Conservation (phyloP, 2,888 invertebrate genomes). For the Dasysyrphus tricinctus region DNA sequence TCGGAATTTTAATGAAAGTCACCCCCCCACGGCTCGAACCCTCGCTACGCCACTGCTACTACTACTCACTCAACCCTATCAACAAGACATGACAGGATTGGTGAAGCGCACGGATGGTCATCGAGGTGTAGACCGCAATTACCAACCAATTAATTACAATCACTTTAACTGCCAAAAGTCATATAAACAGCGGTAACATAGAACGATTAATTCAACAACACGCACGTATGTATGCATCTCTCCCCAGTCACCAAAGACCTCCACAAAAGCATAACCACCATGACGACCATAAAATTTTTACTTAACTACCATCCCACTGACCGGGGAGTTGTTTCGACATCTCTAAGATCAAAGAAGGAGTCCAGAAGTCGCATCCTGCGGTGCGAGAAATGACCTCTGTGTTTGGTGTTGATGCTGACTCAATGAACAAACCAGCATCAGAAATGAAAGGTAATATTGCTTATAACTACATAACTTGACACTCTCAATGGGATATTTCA, state of each 20-base stretch:
- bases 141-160: constrained; percentile 71
- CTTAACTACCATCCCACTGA: neutral
- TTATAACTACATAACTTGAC: constrained; percentile 3
- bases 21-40: no score
- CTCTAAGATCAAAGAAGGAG: constrained; percentile 1
- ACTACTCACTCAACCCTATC: neutral
- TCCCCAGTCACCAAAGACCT: neutral
- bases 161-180: constrained; percentile 61
- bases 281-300: neutral
- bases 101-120: constrained; percentile 2
- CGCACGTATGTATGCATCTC: constrained; percentile 5
- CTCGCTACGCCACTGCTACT: no score
- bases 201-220: constrained; percentile 40
- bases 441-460: neutral
- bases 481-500: constrained; percentile 7
- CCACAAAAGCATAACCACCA: constrained; percentile 1
- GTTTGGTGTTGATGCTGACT: constrained; percentile 12
- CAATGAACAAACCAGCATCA: neutral
- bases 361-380: constrained; percentile 7
- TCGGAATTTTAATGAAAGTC: no score
- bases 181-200: constrained; percentile 47
- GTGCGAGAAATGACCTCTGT: neutral
- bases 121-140: constrained; percentile 53
- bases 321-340: constrained; percentile 8
- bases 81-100: neutral